Base-by-base conservation (phyloP, 2,797 vertebrate species). In the Schizothorax lantsangensis region DNA sequence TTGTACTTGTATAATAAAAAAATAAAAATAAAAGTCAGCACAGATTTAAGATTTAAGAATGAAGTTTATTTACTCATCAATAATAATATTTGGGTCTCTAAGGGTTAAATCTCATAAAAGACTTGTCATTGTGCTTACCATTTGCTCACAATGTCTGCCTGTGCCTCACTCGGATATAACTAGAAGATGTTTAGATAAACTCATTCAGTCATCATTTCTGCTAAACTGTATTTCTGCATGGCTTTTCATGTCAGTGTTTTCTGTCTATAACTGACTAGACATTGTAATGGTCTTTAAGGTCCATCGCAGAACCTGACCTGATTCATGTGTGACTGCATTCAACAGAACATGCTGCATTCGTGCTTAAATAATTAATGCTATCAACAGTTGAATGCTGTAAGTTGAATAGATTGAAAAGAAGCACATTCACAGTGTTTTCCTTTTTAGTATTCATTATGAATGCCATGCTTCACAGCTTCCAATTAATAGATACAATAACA, bases 361-460 rank as follows among this genome's bases (percentile, higher is more conserved):
- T 43, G 17, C 21, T 64, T 75, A 64, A n/a, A 64, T 72, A 57
- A 26, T 71, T 69, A 8, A 52, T 38, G 14, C 12, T 30, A n/a
- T 80, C n/a, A 80, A 43, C 12, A 36, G 26, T 36, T 84, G 11
- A 23, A 69, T 69, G 30, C 21, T 23, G 26, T n/a, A 11, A 49
- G 30, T 64, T 23, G 10, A 75, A 26, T 21, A 3, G 17, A 19
- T 36, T 74, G 30, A 43, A 17, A 59, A 59, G 9, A 75, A 40
- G 40, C 12, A 12, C 21, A 59, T 59, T 83, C n/a, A 12, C 0
- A 8, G 26, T 59, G 11, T 74, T 75, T 64, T 84, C 30, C 71
- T 64, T 36, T 75, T 84, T 49, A 33, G 14, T 64, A 75, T 84
- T 84, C 57, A 75, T 62, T 75, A 21, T 74, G 38, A 84, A 84